Conservation (phyloP, 2,113 vertebrate species). For the Verasper variegatus region DNA sequence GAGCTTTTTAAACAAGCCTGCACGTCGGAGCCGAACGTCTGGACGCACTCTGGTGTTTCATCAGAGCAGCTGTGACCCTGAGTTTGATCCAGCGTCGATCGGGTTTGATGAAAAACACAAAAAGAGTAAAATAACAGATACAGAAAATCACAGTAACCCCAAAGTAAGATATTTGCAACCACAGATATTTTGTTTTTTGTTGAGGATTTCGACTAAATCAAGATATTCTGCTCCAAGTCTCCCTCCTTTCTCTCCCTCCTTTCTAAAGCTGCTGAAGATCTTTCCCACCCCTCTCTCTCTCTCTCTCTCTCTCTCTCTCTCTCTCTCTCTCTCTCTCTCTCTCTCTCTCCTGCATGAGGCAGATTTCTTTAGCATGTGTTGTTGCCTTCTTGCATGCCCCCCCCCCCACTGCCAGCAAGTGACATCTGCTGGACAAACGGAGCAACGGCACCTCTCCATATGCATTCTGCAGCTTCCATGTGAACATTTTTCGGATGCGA, state of each 20-base stretch:
- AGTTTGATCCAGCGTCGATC: background rate
- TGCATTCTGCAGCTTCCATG: constrained; percentile 16
- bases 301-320: too few relatives aligned
- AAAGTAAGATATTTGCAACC: too few relatives aligned
- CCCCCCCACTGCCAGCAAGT: constrained; percentile 61
- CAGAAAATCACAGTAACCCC: too few relatives aligned
- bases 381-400: background rate
- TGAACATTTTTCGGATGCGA: background rate
- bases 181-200: constrained; percentile 30
- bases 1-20: constrained; percentile 39
- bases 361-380: constrained; percentile 72
- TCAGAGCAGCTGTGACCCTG: constrained; percentile 26
- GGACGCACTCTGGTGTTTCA: background rate
- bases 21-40: background rate
- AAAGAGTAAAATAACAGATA: background rate
- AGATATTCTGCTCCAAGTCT: background rate
- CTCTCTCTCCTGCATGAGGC: constrained; percentile 35
- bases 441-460: constrained; percentile 56
- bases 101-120: background rate
- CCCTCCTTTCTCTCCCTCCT: background rate
- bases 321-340: constrained; percentile 8
- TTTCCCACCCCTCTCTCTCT: constrained; percentile 42
- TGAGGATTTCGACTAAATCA: constrained; percentile 11
- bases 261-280: constrained; percentile 40
- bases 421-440: constrained; percentile 71